phyloP scores from a whole-genome alignment of 2,797 vertebrate genomes.

The Menidia menidia region DNA sequence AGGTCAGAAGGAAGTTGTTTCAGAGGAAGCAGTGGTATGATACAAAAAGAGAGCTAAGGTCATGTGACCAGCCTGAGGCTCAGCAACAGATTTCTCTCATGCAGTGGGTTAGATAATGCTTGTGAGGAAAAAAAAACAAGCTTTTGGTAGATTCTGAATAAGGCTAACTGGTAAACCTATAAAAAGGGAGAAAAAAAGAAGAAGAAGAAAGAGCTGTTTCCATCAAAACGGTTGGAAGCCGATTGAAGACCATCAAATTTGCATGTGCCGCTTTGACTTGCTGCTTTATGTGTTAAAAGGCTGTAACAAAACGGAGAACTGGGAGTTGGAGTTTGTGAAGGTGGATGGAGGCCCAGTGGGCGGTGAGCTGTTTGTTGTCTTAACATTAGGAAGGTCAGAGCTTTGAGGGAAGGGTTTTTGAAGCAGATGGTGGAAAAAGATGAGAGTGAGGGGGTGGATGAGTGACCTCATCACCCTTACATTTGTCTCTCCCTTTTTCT shows the following conservation, averaged over 20 bases:
- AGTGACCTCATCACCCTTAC: constrained; percentile 68
- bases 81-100: constrained; percentile 27
- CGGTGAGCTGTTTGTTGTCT: constrained; percentile 69
- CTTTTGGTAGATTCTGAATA: constrained; percentile 19
- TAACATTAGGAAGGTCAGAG: constrained; percentile 70
- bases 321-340: constrained; percentile 40
- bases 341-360: constrained; percentile 61
- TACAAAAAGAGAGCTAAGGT: constrained; percentile 10
- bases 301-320: constrained; percentile 16
- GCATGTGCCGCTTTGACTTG: constrained; percentile 3
- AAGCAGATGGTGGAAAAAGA: constrained; percentile 74
- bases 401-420: constrained; percentile 69
- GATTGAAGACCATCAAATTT: constrained; percentile 21
- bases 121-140: constrained; percentile 10
- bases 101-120: constrained; percentile 24
- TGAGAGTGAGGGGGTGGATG: constrained; percentile 76
- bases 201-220: not conserved
- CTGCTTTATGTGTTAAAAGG: constrained; percentile 4
- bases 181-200: not conserved
- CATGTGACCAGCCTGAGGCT: constrained; percentile 31
- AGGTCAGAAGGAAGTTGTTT: constrained; percentile 19
- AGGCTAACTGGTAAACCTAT: constrained; percentile 6
- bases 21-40: constrained; percentile 9
- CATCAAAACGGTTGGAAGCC: not conserved
- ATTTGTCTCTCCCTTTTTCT: constrained; percentile 49